Evolutionary conservation across 1,140 invertebrate species (phyloP).

Genomic region (Uloborus diversus): DNA sequence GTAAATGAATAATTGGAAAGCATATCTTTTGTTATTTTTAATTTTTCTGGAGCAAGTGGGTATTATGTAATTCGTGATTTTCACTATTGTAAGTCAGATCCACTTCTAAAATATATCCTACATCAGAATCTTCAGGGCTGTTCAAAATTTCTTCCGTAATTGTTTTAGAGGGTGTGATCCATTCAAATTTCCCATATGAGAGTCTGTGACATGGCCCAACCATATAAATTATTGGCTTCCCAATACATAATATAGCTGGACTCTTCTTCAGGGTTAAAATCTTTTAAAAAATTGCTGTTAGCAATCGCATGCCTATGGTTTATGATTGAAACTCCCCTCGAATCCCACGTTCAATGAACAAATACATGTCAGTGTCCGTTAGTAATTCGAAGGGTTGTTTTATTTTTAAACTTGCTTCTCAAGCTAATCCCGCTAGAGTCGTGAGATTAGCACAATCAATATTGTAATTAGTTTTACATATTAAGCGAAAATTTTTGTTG

Average conservation of each 20-base stretch:
- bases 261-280: not conserved
- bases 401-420: slow-evolving; percentile 14
- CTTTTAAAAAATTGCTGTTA: not conserved
- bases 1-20: no score
- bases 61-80: not conserved
- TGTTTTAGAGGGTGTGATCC: not conserved
- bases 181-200: not conserved
- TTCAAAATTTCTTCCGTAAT: not conserved
- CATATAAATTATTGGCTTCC: not conserved
- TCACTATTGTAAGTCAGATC: not conserved
- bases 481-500: not conserved
- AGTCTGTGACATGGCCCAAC: not conserved
- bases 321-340: not conserved
- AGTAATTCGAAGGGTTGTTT: not conserved
- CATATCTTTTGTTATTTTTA: not conserved
- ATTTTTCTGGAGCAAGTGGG: not conserved
- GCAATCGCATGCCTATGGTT: not conserved
- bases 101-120: not conserved
- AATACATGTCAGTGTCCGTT: not conserved
- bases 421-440: not conserved
- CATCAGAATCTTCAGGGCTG: not conserved
- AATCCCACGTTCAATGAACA: not conserved
- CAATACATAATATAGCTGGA: not conserved
- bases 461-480: not conserved
- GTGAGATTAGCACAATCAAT: not conserved